Percentiles rank a stretch among this genome's conserved stretches.
Conservation (phyloP, 2,888 invertebrate species). For the Hipparchia semele region DNA sequence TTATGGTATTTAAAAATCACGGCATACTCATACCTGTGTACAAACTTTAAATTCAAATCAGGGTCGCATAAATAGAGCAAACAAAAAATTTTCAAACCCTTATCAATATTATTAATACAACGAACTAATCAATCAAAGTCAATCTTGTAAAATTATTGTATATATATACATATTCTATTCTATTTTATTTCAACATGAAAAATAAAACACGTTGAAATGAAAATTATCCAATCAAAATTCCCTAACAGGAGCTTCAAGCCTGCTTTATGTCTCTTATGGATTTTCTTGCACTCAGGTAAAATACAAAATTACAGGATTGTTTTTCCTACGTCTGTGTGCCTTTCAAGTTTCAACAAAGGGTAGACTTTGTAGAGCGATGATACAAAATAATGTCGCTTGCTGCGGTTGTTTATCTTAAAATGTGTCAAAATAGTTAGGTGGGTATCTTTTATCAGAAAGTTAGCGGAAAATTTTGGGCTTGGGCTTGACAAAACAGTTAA, state of each 20-base stretch:
- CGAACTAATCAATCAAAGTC: no score
- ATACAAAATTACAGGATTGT: background rate
- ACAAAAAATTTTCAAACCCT: no score
- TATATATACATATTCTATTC: no score
- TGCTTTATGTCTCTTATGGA: slow-evolving; percentile 28
- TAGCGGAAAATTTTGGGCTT: background rate
- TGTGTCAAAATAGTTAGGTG: no score
- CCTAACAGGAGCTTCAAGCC: slow-evolving; percentile 20
- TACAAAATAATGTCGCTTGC: no score
- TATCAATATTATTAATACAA: no score
- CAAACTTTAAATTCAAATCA: background rate
- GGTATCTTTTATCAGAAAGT: background rate
- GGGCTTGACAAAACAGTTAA: background rate
- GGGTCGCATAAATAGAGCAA: no score
- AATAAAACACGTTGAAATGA: slow-evolving; percentile 30
- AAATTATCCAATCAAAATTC: slow-evolving; percentile 31
- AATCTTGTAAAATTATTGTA: no score
- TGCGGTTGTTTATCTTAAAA: no score
- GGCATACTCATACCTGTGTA: background rate
- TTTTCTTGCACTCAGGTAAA: slow-evolving; percentile 12
- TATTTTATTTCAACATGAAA: slow-evolving; percentile 9
- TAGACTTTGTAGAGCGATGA: background rate
- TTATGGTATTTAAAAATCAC: slow-evolving; percentile 19
- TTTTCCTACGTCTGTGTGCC: slow-evolving; percentile 1
- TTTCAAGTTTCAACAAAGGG: background rate